Evolutionary conservation across 2,797 vertebrate genomes (phyloP), one percentile per base, ranked within the genome.

Genomic region (Euthynnus affinis): DNA sequence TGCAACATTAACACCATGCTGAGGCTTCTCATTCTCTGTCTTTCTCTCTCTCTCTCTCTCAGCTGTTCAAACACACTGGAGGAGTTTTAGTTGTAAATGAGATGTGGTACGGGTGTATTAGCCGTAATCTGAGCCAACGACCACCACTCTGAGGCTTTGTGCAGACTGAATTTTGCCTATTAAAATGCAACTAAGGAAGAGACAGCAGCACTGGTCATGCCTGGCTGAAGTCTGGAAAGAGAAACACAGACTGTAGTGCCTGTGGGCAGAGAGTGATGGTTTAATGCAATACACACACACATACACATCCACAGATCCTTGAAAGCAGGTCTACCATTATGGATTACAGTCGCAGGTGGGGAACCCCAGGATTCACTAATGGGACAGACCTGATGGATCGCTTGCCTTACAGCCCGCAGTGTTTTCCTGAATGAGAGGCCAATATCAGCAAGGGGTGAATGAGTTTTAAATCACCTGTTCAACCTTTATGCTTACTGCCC

Each of bases 381-480:
- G 80, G 88, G 71, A 87, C 62, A 49, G 58, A 76, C 71, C 79
- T 93, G 91, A 94, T 91, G 85, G 80, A 94, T 93, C 23, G 32
- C 76, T 84, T 65, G 48, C 62, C 82, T 61, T 64, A 76, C 55
- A 65, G 68, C 91, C 79, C 40, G 79, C 79, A 74, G 88, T 67
- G 74, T 79, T 85, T 67, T 71, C 61, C 70, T 48, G 74, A 78
- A 49, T 51, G 48, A 89, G 87, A 81, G 65, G 85, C 55, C 71
- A 75, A 76, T 75, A 74, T 78, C 86, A 83, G 87, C 84, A 70
- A 74, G 87, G 66, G 80, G 71, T 25, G 25, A 88, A 92, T 91
- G 82, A 65, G 70, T 84, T 92, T 88, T 74, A 88, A 90, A 92
- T 91, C 77, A 87, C 88, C 76, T 69, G 64, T 29, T 55, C 57